Evolutionary conservation across 2,888 invertebrate species (phyloP), one percentile per base, ranked within the genome.

Genomic region (Agriotes lineatus): DNA sequence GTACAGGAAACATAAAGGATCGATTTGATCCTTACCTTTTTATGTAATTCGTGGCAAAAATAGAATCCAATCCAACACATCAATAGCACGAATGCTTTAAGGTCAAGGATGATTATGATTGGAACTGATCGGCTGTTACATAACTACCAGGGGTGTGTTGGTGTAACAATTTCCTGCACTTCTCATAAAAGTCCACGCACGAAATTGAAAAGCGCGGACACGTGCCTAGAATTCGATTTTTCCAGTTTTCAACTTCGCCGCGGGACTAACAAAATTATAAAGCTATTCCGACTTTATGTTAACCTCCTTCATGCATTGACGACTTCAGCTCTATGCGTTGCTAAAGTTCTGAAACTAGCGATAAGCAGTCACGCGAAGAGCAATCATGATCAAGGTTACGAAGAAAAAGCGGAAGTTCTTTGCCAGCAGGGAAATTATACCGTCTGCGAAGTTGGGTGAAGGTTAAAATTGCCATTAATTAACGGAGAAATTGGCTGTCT

Each of bases 41-140:
- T 48, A 48, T 25, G 10, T 12, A 22, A 22, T 12, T 48, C 12
- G 12, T 6, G 1, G n/a, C 12, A 48, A 45, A 48, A 48, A 48
- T 48, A 48, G 48, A 57, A 57, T 57, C 20, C 10, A 18, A 25
- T 25, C 20, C 20, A 37, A 56, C 35, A 37, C 18, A 20, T 57
- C 9, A n/a, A 22, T 57, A 42, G 16, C 52, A 16, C 37, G 18
- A 37, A 20, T 56, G 19, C 19, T 9, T 25, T 14, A 57, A 57
- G 57, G 39, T 57, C 57, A 57, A 57, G 57, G 57, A 42, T 42
- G 42, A 39, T 35, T 25, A 57, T 14, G 39, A 57, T 42, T 42
- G 37, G 10, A 48, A 22, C 19, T 19, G 48, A 48, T 48, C 22
- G 22, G 7, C 12, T 12, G n/a, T 25, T 18, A 12, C 22, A 48